Conservation (phyloP, 2,888 invertebrate species). For the Pteria penguin region DNA sequence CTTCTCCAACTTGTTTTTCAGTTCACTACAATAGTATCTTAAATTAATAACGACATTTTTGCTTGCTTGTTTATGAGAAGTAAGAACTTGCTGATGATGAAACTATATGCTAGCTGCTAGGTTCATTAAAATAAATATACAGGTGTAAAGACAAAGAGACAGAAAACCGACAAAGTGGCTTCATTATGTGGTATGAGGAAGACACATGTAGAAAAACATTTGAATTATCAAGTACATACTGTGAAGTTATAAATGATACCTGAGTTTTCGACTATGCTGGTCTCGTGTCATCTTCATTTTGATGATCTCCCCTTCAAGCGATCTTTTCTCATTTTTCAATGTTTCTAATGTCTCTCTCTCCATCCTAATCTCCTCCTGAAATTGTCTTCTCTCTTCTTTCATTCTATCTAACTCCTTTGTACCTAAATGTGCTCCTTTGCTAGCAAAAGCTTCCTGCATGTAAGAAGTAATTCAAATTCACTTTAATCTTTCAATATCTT, state of each 20-base stretch:
- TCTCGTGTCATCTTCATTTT: slow-evolving; percentile 71
- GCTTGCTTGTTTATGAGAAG: too few species aligned
- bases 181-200: too few species aligned
- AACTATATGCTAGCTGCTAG: too few species aligned
- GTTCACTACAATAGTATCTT: slow-evolving; percentile 53
- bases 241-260: too few species aligned
- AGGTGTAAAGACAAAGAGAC: too few species aligned
- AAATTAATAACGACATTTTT: background rate
- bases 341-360: slow-evolving; percentile 69
- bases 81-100: too few species aligned
- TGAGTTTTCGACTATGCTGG: slow-evolving; percentile 64
- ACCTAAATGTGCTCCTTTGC: slow-evolving; percentile 53
- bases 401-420: slow-evolving; percentile 70
- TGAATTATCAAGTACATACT: too few species aligned
- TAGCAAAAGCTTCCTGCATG: slow-evolving; percentile 66
- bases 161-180: too few species aligned
- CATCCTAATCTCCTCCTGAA: slow-evolving; percentile 64
- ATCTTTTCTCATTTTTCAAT: slow-evolving; percentile 66
- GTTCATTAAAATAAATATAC: too few species aligned
- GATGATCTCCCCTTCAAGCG: slow-evolving; percentile 70
- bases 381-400: slow-evolving; percentile 70
- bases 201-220: too few species aligned
- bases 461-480: background rate
- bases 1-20: slow-evolving; percentile 58
- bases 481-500: background rate